These are phyloP conservation scores for Spicauda simplicius DNA, from an alignment of 2,888 invertebrate genomes.

Conservation along the genomic window DNA sequence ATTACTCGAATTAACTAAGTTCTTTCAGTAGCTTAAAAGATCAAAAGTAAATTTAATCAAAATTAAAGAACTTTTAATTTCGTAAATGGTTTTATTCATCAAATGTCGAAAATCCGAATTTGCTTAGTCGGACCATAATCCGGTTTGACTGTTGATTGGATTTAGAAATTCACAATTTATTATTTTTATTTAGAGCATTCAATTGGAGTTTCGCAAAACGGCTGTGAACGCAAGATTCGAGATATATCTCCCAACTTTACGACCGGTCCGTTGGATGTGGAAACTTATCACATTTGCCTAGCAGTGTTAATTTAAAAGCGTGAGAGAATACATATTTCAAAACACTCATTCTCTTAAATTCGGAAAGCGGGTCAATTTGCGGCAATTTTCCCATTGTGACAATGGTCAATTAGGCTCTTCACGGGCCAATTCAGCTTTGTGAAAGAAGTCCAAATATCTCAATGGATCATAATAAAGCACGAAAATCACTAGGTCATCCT, in stretches of 20 bases:
- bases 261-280: slow-evolving; percentile 30
- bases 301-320: slow-evolving; percentile 56
- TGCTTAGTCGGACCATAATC: slow-evolving; percentile 14
- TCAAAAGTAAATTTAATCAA: slow-evolving; percentile 15
- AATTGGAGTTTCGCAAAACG: slow-evolving; percentile 27
- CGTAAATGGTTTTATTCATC: slow-evolving; percentile 20
- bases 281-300: slow-evolving; percentile 40
- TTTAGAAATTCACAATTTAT: slow-evolving; percentile 17
- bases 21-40: not conserved
- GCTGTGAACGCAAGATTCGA: slow-evolving; percentile 16
- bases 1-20: not conserved
- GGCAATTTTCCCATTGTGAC: slow-evolving; percentile 74
- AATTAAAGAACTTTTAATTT: slow-evolving; percentile 27
- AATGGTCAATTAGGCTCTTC: slow-evolving; percentile 78
- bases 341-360: slow-evolving; percentile 65
- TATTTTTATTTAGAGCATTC: slow-evolving; percentile 32
- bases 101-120: slow-evolving; percentile 22
- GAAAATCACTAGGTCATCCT: not conserved
- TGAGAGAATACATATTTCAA: slow-evolving; percentile 70
- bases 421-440: slow-evolving; percentile 52
- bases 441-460: slow-evolving; percentile 19
- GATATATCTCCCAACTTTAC: slow-evolving; percentile 24
- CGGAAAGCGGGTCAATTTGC: slow-evolving; percentile 70
- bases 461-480: not conserved
- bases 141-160: slow-evolving; percentile 32